A percentile compares a stretch with the other conserved stretches of the same genome.
Evolutionary conservation across 2,888 invertebrate species (phyloP).

Genomic region (Tryphoninae sp.): DNA sequence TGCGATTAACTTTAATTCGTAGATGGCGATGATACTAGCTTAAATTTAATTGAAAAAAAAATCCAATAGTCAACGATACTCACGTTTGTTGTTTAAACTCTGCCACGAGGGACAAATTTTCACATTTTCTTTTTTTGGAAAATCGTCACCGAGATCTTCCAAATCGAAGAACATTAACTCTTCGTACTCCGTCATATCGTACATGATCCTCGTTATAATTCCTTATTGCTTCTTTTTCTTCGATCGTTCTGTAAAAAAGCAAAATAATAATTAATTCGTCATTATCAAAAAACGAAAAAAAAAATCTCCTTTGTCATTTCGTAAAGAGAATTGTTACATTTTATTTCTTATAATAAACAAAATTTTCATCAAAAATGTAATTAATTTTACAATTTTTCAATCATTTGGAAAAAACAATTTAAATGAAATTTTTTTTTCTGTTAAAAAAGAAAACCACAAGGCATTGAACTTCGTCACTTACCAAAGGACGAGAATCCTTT

Average conservation of each 20-base stretch:
- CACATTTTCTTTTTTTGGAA: constrained; percentile 63
- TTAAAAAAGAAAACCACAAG: not conserved
- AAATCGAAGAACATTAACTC: constrained; percentile 78
- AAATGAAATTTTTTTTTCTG: too few species aligned
- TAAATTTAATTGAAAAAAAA: not conserved
- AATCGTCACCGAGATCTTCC: constrained; percentile 79
- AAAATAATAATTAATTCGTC: not conserved
- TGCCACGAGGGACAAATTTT: constrained; percentile 4
- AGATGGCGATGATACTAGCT: not conserved
- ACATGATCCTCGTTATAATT: constrained; percentile 42
- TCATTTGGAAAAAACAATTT: too few species aligned
- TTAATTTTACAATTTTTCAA: too few species aligned
- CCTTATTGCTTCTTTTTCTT: not conserved
- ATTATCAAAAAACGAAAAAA: too few species aligned
- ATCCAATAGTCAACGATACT: constrained; percentile 22
- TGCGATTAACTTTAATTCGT: not conserved
- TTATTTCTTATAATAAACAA: too few species aligned
- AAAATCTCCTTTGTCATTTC: too few species aligned
- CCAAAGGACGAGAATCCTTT: constrained; percentile 14
- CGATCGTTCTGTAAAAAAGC: not conserved
- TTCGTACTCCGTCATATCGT: constrained; percentile 78
- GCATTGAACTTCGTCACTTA: not conserved
- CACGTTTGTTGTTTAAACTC: constrained; percentile 45
- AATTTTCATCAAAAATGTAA: too few species aligned
- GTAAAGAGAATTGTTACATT: too few species aligned